Percentiles rank a stretch among this genome's conserved stretches.
These are phyloP conservation scores for Crossocerus cetratus DNA, from an alignment of 2,888 invertebrate species.

Conservation along the genomic window DNA sequence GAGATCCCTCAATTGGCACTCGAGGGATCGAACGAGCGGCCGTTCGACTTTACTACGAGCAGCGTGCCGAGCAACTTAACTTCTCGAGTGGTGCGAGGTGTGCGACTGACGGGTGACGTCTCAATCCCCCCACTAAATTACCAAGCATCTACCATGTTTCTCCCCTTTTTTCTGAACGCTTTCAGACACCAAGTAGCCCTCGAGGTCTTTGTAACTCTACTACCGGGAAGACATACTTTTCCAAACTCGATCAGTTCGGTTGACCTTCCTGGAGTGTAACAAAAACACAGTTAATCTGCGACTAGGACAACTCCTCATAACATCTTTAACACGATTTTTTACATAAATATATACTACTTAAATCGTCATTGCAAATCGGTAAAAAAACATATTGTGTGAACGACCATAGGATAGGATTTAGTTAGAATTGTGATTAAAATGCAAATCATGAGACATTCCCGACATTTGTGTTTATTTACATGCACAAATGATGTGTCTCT, in stretches of 20 bases:
- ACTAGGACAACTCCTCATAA: slow-evolving; percentile 43
- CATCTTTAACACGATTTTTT: too few species aligned
- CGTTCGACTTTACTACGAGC: slow-evolving; percentile 41
- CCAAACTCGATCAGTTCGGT: slow-evolving; percentile 55
- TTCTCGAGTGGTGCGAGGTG: slow-evolving; percentile 23
- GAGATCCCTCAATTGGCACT: slow-evolving; percentile 40
- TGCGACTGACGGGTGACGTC: slow-evolving; percentile 60
- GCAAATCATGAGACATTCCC: too few species aligned
- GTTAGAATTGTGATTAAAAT: too few species aligned
- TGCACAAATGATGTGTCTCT: too few species aligned
- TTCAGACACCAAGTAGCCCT: too few species aligned
- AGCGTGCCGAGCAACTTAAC: slow-evolving; percentile 26
- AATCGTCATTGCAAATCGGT: too few species aligned
- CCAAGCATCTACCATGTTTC: slow-evolving; percentile 34
- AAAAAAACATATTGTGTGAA: too few species aligned
- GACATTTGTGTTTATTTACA: too few species aligned
- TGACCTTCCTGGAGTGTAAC: slow-evolving; percentile 31
- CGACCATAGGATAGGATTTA: too few species aligned
- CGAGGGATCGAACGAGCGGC: slow-evolving; percentile 53
- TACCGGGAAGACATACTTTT: slow-evolving; percentile 25
- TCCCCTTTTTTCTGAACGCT: slow-evolving; percentile 19
- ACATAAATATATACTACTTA: too few species aligned
- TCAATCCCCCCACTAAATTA: slow-evolving; percentile 61
- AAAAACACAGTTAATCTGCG: slow-evolving; percentile 48
- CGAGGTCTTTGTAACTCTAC: slow-evolving; percentile 33